Conservation (phyloP, 2,113 vertebrate genomes). For the Leptocoma aspasia region DNA sequence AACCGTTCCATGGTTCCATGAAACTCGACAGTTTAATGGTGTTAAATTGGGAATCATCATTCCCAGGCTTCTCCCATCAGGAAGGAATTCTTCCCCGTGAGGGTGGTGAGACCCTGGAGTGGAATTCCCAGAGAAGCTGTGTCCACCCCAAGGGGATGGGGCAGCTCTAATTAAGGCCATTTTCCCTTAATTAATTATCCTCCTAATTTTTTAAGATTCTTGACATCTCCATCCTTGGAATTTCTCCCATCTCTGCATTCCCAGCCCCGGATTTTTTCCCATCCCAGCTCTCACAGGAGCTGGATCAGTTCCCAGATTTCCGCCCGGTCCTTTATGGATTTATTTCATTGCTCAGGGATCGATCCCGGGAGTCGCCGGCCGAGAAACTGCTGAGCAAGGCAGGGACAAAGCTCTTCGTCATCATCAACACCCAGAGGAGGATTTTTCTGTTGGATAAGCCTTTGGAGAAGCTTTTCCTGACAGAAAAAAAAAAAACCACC, state of each 20-base stretch:
- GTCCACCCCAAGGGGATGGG: neutral
- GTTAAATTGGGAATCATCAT: neutral
- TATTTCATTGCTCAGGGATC: neutral
- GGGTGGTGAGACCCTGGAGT: neutral
- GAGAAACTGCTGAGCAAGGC: neutral
- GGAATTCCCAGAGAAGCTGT: neutral
- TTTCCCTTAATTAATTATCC: neutral
- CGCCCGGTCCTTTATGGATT: neutral
- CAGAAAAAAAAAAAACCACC: neutral
- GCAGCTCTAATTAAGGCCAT: fast-evolving
- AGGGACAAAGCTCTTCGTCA: neutral
- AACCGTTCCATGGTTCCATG: fast-evolving
- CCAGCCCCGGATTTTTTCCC: neutral
- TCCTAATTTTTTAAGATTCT: neutral
- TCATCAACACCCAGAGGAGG: neutral
- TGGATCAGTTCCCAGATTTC: neutral
- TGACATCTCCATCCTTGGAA: neutral
- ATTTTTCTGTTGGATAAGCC: neutral
- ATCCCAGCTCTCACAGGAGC: neutral
- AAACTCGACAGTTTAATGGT: fast-evolving
- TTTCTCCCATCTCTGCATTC: neutral
- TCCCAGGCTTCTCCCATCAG: neutral
- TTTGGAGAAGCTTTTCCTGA: neutral
- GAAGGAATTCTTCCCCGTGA: neutral
- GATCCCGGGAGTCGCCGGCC: neutral